Base-by-base conservation (phyloP, 2,888 invertebrate genomes). In the Drosophila koepferae region DNA sequence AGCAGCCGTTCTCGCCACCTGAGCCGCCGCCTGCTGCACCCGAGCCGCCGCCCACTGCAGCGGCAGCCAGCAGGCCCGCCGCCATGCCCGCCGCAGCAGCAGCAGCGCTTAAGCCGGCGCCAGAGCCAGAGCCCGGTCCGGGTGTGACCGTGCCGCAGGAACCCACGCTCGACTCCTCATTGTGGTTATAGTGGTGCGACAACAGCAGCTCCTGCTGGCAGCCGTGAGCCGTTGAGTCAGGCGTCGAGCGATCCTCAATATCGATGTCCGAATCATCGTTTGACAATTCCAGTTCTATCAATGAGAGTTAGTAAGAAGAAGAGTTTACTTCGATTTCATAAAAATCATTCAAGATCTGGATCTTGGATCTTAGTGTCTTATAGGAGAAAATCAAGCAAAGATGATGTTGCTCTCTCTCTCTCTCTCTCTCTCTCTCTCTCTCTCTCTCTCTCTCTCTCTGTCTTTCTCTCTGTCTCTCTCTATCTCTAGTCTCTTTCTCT, bases 251-350 rank as follows among this genome's bases (percentile, higher is more conserved):
- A 75, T 93, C 93, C 81, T 93, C 93, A 49, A 93, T 93, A 58
- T 93, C 93, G 54, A 92, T 92, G 65, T 93, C 93, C n/a, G 92
- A 93, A 43, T 93, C 92, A 63, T 93, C 93, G 72, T 93, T 92
- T 36, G 92, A 92, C 38, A 92, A 63, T 51, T 93, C 93, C 12
- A 92, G 89, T 64, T 92, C 93, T 92, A 62, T 10, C 0, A 10
- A n/a, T 16, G 31, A 1, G 34, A 34, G 9, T 20, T 3, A 18
- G 1, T 16, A 23, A 8, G 36, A 38, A 18, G 6, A 31, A 6
- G n/a, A 31, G 48, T 16, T 48, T 43, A 18, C 1, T 18, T 44
- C 3, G 9, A 6, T 23, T 16, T 14, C 6, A 20, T 14, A 8
- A 16, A 20, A 53, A 38, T 14, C 14, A 38, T 14, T 38, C 5